These are phyloP conservation scores for Cacoxenus indagator DNA, from an alignment of 2,888 invertebrate species.

Conservation along the genomic window DNA sequence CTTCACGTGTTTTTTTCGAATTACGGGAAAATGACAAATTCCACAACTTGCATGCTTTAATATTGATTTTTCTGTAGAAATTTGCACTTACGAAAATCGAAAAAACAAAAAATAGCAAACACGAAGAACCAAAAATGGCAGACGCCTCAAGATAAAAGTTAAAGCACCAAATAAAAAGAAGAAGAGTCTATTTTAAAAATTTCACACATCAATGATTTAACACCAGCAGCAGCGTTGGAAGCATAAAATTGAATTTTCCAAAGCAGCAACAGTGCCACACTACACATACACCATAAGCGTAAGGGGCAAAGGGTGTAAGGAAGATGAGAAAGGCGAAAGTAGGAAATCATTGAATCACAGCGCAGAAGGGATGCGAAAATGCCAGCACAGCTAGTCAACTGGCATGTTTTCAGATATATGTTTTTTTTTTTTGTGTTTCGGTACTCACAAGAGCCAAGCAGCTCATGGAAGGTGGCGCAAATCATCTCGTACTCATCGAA, in stretches of 20 bases:
- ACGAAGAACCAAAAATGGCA: not conserved
- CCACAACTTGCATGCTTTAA: not conserved
- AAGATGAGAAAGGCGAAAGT: constrained; percentile 46
- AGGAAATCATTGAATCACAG: constrained; percentile 64
- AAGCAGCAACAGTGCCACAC: constrained; percentile 50
- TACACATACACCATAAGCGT: not conserved
- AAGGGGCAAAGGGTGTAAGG: not conserved
- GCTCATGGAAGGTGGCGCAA: not conserved
- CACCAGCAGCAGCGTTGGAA: constrained; percentile 33
- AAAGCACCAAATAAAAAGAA: not conserved
- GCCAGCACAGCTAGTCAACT: constrained; percentile 3
- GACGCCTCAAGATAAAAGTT: not conserved
- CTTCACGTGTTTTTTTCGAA: no score
- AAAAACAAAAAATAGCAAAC: not conserved
- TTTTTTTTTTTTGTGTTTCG: no score
- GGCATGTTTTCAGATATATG: not conserved
- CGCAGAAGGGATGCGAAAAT: constrained; percentile 39
- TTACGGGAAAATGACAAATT: not conserved
- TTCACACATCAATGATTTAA: constrained; percentile 60
- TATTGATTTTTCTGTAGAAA: not conserved
- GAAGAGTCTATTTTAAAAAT: constrained; percentile 36
- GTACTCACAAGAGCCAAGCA: not conserved
- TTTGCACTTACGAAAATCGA: not conserved
- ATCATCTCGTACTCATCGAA: not conserved
- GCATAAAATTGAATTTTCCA: constrained; percentile 45